These are phyloP conservation scores for Eutolmus rufibarbis DNA, from an alignment of 2,888 invertebrate genomes.

Conservation along the genomic window DNA sequence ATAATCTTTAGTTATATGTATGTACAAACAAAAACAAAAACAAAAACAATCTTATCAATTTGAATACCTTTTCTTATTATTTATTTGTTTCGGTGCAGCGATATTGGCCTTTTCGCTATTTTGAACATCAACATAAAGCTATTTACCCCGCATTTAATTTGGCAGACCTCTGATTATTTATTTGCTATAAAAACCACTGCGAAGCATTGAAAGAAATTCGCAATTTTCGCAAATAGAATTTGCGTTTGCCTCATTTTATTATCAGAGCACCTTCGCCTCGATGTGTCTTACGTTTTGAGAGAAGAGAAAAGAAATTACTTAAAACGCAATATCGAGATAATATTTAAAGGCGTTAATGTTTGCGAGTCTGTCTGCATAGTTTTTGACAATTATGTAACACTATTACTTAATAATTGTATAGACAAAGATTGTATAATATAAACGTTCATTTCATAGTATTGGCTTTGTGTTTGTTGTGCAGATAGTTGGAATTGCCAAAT, in stretches of 20 bases:
- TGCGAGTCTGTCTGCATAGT: neutral
- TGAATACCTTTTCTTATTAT: neutral
- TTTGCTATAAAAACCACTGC: neutral
- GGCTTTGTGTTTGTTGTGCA: too few relatives aligned
- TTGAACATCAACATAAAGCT: neutral
- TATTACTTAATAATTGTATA: neutral
- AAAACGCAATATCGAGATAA: neutral
- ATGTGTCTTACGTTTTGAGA: neutral
- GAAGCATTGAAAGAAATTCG: neutral
- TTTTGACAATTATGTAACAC: neutral
- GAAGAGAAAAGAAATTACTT: neutral
- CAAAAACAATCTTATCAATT: too few relatives aligned
- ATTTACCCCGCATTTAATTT: neutral
- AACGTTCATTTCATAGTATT: neutral
- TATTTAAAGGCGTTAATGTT: neutral
- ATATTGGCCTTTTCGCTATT: neutral
- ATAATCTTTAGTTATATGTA: too few relatives aligned
- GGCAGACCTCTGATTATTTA: neutral
- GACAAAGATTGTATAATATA: neutral
- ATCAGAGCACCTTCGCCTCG: neutral
- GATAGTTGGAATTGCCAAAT: neutral
- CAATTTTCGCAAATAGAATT: neutral
- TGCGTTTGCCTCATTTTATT: neutral
- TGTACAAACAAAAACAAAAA: too few relatives aligned
- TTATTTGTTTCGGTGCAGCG: neutral